Evolutionary conservation across 2,113 vertebrate genomes (phyloP), one percentile per base, ranked within the genome.

Genomic region (Neogobius melanostomus): DNA sequence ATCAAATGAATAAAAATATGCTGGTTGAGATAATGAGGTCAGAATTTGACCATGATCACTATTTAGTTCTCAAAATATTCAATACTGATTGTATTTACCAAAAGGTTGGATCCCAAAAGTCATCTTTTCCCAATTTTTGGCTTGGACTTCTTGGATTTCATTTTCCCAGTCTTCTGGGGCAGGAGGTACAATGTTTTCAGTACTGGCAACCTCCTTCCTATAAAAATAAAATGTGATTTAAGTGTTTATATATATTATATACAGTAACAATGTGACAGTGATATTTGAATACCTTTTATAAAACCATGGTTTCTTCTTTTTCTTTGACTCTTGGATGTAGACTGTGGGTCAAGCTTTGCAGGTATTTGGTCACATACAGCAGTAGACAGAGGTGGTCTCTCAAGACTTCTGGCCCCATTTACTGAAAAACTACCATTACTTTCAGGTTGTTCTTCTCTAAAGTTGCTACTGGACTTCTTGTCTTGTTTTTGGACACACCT

Each of bases 131-230:
- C 76, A 75, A 64, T 71, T 65, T 17, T 11, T 45, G 47, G 42
- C 0, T 0, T 9, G 36, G 48, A 74, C 68, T 8, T 90, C 86
- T 51, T 77, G 74, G 50, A 88, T 70, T 66, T 94, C 92, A 15
- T 63, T 63, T 56, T 90, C 92, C 92, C 93, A 93, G 87, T 93
- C 85, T 42, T 93, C 92, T 7, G 80, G 45, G 45, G 73, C 77
- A 28, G 0, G 7, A 5, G 52, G 36, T 5, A 21, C 8, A n/a
- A 7, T 0, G 8, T 16, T 44, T 49, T 44, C 45, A 0, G 4
- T 8, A 16, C 0, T 11, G 10, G 28, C 0, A 0, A 51, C 3
- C 14, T 68, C 7, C 5, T 44, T 8, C 59, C 85, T 88, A 65
- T 4, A 74, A 85, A 66, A 59, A 48, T 51, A 11, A 15, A 66